These are phyloP conservation scores for Tangara arthus DNA, from an alignment of 2,797 vertebrate species.

Conservation along the genomic window DNA sequence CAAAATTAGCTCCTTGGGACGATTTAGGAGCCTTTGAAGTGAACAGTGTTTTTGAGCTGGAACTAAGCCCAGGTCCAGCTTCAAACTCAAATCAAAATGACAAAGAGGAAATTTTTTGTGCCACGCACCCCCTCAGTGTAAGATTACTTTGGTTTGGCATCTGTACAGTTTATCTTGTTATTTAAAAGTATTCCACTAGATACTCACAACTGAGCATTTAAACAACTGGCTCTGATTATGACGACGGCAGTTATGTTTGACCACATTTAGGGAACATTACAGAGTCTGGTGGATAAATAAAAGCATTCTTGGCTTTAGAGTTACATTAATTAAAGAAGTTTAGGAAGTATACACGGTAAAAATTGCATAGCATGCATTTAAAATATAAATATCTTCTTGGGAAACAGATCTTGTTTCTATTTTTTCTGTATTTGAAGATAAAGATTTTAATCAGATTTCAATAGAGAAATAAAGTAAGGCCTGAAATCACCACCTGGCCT, in stretches of 20 bases:
- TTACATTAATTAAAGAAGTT: not conserved
- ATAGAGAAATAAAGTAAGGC: not conserved
- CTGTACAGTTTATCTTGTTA: slow-evolving; percentile 72
- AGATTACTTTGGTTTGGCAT: slow-evolving; percentile 72
- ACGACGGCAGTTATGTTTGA: not conserved
- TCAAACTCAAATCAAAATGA: slow-evolving; percentile 78
- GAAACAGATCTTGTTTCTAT: not conserved
- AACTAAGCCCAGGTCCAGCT: slow-evolving; percentile 75
- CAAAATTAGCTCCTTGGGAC: slow-evolving; percentile 80
- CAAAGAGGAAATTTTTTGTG: slow-evolving; percentile 72
- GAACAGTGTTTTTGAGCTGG: slow-evolving; percentile 76
- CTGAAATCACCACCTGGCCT: not conserved
- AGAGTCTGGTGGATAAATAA: not conserved
- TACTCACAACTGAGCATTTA: slow-evolving; percentile 61
- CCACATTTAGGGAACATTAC: not conserved
- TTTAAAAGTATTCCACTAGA: slow-evolving; percentile 70
- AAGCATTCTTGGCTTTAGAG: not conserved
- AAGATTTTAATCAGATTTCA: not conserved
- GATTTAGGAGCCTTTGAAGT: slow-evolving; percentile 76
- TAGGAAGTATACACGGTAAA: not conserved
- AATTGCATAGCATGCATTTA: not conserved
- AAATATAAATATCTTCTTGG: not conserved
- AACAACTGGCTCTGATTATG: slow-evolving; percentile 38
- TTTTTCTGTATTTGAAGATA: not conserved
- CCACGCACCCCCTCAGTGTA: slow-evolving; percentile 66